These are phyloP conservation scores for Siniperca scherzeri DNA, from an alignment of 2,797 vertebrate genomes.

Conservation along the genomic window DNA sequence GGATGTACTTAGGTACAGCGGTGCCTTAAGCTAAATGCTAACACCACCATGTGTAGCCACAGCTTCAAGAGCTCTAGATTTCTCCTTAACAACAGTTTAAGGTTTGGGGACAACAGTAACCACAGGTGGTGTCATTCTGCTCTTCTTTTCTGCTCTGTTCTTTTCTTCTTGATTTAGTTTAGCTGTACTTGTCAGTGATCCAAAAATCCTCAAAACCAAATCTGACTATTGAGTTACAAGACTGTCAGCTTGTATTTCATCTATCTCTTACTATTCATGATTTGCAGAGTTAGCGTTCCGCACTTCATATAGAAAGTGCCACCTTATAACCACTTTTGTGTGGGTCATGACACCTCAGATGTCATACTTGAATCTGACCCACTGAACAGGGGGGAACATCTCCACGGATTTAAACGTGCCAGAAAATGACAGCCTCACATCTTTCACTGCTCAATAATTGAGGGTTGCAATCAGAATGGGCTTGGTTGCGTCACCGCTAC, in stretches of 20 bases:
- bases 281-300: not conserved
- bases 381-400: slow-evolving; percentile 56
- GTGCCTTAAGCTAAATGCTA: too few relatives aligned
- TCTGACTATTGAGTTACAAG: too few relatives aligned
- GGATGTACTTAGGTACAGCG: too few relatives aligned
- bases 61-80: not conserved
- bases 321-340: not conserved
- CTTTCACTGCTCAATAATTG: slow-evolving; percentile 70
- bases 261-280: not conserved
- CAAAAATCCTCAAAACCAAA: too few relatives aligned
- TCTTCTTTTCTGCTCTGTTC: not conserved
- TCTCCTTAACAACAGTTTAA: too few relatives aligned
- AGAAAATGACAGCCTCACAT: slow-evolving; percentile 55
- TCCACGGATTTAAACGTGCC: slow-evolving; percentile 41
- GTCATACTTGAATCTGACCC: slow-evolving; percentile 50
- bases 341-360: not conserved
- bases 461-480: slow-evolving; percentile 56
- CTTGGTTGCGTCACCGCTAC: slow-evolving; percentile 71
- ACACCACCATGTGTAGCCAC: not conserved
- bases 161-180: not conserved
- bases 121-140: slow-evolving; percentile 11
- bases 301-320: not conserved
- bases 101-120: not conserved
- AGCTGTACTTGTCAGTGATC: too few relatives aligned
- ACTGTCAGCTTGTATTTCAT: not conserved